phyloP scores from a whole-genome alignment of 2,113 vertebrate genomes.

The Leiothrix lutea region DNA sequence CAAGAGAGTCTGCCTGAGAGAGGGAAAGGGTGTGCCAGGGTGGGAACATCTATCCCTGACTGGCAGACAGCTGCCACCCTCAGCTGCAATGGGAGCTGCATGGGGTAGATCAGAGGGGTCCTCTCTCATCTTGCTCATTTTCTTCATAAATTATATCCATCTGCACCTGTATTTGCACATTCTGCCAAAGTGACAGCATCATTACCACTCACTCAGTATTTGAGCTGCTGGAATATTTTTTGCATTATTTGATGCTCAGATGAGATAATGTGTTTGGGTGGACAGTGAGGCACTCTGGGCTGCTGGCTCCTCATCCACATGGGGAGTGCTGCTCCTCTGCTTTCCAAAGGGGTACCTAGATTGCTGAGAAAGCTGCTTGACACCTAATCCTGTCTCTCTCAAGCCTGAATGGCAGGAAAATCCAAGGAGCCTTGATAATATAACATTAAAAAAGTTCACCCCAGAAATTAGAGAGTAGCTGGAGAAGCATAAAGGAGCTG shows the following conservation, averaged over 20 bases:
- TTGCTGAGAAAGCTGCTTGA: background rate
- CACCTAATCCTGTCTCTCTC: background rate
- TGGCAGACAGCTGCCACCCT: background rate
- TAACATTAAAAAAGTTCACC: slow-evolving; percentile 17
- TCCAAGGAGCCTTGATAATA: background rate
- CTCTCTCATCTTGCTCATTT: background rate
- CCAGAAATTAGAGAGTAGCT: background rate
- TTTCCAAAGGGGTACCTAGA: background rate
- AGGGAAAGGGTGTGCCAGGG: background rate
- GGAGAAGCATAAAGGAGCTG: background rate
- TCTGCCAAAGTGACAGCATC: slow-evolving; percentile 69
- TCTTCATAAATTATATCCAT: slow-evolving; percentile 36
- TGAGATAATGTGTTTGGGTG: slow-evolving; percentile 58
- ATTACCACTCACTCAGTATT: slow-evolving; percentile 64
- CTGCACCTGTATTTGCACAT: slow-evolving; percentile 63
- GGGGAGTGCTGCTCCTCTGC: background rate
- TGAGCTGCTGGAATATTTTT: slow-evolving; percentile 65
- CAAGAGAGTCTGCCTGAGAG: background rate
- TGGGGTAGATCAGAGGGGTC: slow-evolving; percentile 37
- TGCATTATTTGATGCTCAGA: slow-evolving; percentile 69
- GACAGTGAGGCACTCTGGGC: background rate
- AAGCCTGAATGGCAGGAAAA: slow-evolving; percentile 9
- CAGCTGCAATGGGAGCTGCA: background rate
- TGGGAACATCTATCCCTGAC: background rate
- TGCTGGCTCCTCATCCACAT: background rate